These are phyloP conservation scores for Pleuronectes platessa DNA, from an alignment of 2,113 vertebrate species.

Conservation along the genomic window DNA sequence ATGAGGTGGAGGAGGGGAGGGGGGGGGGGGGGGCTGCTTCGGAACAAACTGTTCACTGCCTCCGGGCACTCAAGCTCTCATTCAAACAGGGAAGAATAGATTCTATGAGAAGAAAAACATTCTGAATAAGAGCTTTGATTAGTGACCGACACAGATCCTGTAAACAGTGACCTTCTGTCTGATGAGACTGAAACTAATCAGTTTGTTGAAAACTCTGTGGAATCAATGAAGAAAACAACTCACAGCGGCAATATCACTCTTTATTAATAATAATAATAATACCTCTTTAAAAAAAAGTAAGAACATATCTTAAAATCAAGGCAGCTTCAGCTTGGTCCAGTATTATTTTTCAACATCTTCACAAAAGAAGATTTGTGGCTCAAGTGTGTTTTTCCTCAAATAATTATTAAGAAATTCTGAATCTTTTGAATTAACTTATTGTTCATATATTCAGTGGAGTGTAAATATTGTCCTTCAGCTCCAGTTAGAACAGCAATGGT, in stretches of 20 bases:
- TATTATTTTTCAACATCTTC: constrained; percentile 46
- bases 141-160: background rate
- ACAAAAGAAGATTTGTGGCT: constrained; percentile 51
- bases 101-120: background rate
- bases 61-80: constrained; percentile 22
- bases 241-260: constrained; percentile 43
- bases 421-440: constrained; percentile 41
- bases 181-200: constrained; percentile 4
- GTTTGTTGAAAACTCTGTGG: background rate
- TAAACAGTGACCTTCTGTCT: constrained; percentile 1
- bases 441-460: background rate
- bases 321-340: constrained; percentile 61
- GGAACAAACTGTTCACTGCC: constrained; percentile 69
- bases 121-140: background rate
- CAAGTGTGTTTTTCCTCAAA: constrained; percentile 20
- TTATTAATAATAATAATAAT: constrained; percentile 53
- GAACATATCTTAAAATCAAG: constrained; percentile 58
- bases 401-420: constrained; percentile 31
- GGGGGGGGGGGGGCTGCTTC: constrained; percentile 4
- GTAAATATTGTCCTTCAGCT: constrained; percentile 34
- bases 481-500: background rate
- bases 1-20: constrained; percentile 42
- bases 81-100: constrained; percentile 21
- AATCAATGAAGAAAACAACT: constrained; percentile 25
- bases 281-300: constrained; percentile 9